Evolutionary conservation across 2,888 invertebrate genomes (phyloP).

Genomic region (Cloeon dipterum): DNA sequence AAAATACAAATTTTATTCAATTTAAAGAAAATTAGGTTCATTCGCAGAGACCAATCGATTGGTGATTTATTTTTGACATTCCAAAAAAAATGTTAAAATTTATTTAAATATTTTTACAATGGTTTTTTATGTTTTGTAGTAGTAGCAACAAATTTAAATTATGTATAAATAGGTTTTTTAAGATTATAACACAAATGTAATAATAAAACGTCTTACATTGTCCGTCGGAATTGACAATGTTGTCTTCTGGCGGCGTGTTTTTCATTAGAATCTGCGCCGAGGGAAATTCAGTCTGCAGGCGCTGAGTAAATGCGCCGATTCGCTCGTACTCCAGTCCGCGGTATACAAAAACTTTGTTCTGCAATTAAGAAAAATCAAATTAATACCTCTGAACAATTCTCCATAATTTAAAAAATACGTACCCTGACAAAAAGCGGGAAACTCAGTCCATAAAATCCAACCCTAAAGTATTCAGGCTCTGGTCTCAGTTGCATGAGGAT

Average conservation of each 20-base stretch:
- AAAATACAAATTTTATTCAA: too few relatives aligned
- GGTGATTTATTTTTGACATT: too few relatives aligned
- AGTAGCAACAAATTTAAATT: too few relatives aligned
- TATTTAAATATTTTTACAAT: too few relatives aligned
- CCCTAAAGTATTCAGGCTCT: conserved; percentile 86
- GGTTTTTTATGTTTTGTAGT: too few relatives aligned
- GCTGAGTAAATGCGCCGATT: conserved; percentile 79
- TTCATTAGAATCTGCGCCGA: conserved; percentile 82
- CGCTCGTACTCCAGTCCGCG: conserved; percentile 88
- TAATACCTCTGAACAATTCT: neutral
- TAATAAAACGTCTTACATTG: conserved; percentile 48
- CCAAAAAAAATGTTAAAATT: too few relatives aligned
- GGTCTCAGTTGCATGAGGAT: conserved; percentile 70
- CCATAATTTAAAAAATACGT: conserved; percentile 15
- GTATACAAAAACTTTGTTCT: conserved; percentile 91
- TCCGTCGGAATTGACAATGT: conserved; percentile 59
- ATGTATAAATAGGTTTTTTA: too few relatives aligned
- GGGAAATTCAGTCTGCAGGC: conserved; percentile 83
- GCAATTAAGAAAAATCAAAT: conserved; percentile 11
- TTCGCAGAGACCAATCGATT: too few relatives aligned
- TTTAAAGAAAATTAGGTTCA: too few relatives aligned
- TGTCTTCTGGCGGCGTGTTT: conserved; percentile 74
- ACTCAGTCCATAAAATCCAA: conserved; percentile 83
- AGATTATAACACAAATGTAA: too few relatives aligned
- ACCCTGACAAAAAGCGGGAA: conserved; percentile 89